Evolutionary conservation across 2,113 vertebrate genomes (phyloP), one percentile per base, ranked within the genome.

Genomic region (Dromiciops gliroides): DNA sequence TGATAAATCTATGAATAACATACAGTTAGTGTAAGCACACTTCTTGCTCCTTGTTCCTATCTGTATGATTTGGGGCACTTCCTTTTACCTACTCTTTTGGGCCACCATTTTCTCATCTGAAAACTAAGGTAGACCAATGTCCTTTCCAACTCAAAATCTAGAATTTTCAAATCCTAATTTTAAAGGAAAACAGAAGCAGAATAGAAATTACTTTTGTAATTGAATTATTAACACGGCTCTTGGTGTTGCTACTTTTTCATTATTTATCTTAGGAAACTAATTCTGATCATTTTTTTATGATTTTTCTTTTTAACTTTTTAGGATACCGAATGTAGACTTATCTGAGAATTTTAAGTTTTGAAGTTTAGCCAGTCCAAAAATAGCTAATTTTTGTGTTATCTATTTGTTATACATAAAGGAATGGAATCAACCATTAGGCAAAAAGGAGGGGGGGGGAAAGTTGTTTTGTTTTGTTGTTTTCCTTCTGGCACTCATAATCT

Each of bases 371-470:
- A 51, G 5, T 90, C 50, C 89, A 92, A 93, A 48, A 94, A 92
- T 0, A 52, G 26, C 8, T 92, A n/a, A 91, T 75, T 56, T 51
- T 91, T 49, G 49, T 48, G 92, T 93, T 25, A 90, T 16, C 31
- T 49, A 56, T 97, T 90, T 94, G 47, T 75, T 93, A 11, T 23
- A 90, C 37, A 67, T 49, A 50, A 56, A 44, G 10, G 23, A 93
- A 94, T 9, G 28, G 25, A 94, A 94, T 53, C 96, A 97, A 93
- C 52, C 2, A 91, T 51, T 95, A 47, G 47, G 24, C 37, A 91
- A n/a, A 44, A 83, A 44, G 67, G 1, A 8, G 3, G 3, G 22
- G 44, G 44, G 75, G 96, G 5, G 92, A 91, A 94, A 96, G 52
- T 75, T 2, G 50, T 52, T 52, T 52, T 24, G 50, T 50, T 50